These are phyloP conservation scores for Penaeus japonicus DNA, from an alignment of 1,140 invertebrate genomes.

Conservation along the genomic window DNA sequence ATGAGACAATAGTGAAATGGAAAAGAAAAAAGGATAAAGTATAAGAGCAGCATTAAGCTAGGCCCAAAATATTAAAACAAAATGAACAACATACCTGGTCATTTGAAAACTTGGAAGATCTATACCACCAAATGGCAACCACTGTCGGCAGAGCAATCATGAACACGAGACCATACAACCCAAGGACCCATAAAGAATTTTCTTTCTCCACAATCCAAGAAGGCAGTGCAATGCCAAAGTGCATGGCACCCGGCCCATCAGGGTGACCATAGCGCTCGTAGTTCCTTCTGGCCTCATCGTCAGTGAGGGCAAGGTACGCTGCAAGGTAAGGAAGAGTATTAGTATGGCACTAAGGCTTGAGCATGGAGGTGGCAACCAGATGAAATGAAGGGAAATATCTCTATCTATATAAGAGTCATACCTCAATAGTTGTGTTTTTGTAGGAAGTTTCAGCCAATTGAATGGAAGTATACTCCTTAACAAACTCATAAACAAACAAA, in stretches of 20 bases:
- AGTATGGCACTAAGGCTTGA: no score
- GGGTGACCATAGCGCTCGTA: conserved; percentile 99
- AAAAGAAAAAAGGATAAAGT: not conserved
- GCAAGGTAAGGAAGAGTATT: conserved; percentile 58
- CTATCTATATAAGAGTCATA: no score
- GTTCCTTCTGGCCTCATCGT: conserved; percentile 95
- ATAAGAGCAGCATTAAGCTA: conserved; percentile 31
- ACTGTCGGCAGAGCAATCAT: conserved; percentile 79
- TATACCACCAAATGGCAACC: conserved; percentile 96
- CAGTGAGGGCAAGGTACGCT: conserved; percentile 84
- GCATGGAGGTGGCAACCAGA: not conserved
- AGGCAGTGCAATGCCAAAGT: conserved; percentile 98
- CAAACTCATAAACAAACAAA: no score
- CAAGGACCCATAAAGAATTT: conserved; percentile 96
- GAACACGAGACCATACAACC: conserved; percentile 94
- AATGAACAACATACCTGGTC: conserved; percentile 75
- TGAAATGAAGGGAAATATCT: no score
- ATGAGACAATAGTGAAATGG: not conserved
- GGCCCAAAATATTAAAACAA: no score
- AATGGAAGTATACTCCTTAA: no score
- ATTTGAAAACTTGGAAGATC: conserved; percentile 94
- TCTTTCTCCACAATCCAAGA: conserved; percentile 99
- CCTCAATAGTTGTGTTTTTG: no score
- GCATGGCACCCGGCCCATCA: conserved; percentile 98
- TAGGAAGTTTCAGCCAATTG: no score